Base-by-base conservation (phyloP, 2,888 invertebrate species). In the Ennomos erosarius region DNA sequence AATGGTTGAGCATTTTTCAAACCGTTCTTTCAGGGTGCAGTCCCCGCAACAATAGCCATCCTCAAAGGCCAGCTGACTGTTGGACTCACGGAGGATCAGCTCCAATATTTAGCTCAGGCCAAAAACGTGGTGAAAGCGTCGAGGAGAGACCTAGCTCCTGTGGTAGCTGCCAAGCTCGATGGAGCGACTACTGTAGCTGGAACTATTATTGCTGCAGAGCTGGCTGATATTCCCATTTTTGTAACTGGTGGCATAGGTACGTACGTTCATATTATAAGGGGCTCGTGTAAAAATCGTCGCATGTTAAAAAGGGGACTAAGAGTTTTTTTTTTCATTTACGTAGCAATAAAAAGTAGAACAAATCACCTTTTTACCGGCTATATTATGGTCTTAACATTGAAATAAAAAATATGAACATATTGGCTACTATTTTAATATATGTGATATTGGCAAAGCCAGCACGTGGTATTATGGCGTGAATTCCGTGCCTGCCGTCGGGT, bases 131-230 rank as follows among this genome's bases (percentile, higher is more conserved):
- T 97, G 5, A 99, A 99, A 89, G 96, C 97, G 16, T 99, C 99
- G 0, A 93, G 98, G 9, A 93, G 98, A 65, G 98, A 99, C 90
- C 90, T 99, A 35, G 95, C 98, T 0, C 95, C 94, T 63, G 95
- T 96, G 10, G 72, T 96, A 10, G 95, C 96, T n/a, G 93, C 94
- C 68, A 88, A 92, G 49, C 79, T 94, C 26, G 95, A 95, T 76
- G 99, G 99, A 0, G 99, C 99, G 1, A 99, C 99, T 0, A 99
- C 99, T 0, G 99, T 99, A 0, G 97, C 99, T 0, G 98, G 97
- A 0, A 99, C 99, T 0, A 95, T 99, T 90, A 92, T 98, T 36
- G 94, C 97, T 8, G 97, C 99, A 0, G 94, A 97, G 62, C 90
- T 94, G 66, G 96, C 95, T 9, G 97, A 96, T 8, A 98, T 99